Conservation (phyloP, 2,113 vertebrate species). For the Bombycilla garrulus region DNA sequence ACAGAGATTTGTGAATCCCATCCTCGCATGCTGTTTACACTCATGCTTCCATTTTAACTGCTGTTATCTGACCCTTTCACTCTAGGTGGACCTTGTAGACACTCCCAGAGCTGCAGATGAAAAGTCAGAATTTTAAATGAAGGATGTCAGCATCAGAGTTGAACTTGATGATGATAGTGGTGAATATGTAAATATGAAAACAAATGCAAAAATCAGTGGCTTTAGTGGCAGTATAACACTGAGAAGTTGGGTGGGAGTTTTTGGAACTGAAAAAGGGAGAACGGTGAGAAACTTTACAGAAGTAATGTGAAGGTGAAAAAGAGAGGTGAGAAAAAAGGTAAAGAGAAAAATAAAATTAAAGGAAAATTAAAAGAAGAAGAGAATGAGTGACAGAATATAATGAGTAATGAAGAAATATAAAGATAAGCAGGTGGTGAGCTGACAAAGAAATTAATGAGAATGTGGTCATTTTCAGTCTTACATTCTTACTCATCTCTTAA, state of each 20-base stretch:
- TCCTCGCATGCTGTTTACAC: background rate
- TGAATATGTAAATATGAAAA: background rate
- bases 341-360: background rate
- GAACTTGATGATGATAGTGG: background rate
- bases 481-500: background rate
- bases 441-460: background rate
- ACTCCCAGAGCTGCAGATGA: background rate
- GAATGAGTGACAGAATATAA: background rate
- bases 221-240: background rate
- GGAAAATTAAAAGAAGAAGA: background rate
- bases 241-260: background rate
- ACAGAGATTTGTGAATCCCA: background rate
- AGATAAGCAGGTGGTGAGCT: constrained; percentile 4
- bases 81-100: background rate
- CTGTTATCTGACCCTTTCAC: background rate
- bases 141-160: background rate
- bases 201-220: background rate
- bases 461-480: background rate
- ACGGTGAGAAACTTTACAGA: background rate
- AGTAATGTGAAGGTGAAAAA: background rate
- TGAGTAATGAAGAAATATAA: background rate
- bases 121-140: background rate
- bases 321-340: too few species aligned
- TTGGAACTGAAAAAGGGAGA: background rate
- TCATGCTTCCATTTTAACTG: background rate